These are phyloP conservation scores for Austrolebias charrua DNA, from an alignment of 2,797 vertebrate species.

Conservation along the genomic window DNA sequence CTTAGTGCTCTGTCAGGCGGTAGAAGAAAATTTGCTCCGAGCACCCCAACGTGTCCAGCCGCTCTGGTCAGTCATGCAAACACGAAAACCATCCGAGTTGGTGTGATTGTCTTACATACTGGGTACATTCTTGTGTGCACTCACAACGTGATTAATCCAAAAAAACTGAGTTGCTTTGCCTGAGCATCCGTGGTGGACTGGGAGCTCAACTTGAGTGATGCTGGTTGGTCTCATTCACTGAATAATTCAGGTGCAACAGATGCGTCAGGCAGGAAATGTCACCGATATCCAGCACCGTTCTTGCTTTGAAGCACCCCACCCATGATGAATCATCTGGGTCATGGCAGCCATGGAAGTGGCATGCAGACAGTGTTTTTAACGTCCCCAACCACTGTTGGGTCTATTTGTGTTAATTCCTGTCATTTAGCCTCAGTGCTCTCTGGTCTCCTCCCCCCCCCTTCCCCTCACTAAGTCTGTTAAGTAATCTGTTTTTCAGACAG, in stretches of 20 bases:
- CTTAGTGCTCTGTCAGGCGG: slow-evolving; percentile 42
- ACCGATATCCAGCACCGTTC: slow-evolving; percentile 68
- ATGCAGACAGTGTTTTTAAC: slow-evolving; percentile 57
- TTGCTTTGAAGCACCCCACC: slow-evolving; percentile 61
- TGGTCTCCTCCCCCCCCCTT: slow-evolving; percentile 10
- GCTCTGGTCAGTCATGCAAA: slow-evolving; percentile 43
- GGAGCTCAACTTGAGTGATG: slow-evolving; percentile 64
- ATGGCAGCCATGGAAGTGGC: slow-evolving; percentile 58
- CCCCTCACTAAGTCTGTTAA: slow-evolving; percentile 39
- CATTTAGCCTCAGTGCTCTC: slow-evolving; percentile 45
- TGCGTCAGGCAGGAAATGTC: slow-evolving; percentile 69
- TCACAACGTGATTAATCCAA: slow-evolving; percentile 45
- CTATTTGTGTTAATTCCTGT: slow-evolving; percentile 58
- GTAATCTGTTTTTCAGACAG: slow-evolving; percentile 58
- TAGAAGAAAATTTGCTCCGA: slow-evolving; percentile 34
- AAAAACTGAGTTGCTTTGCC: slow-evolving; percentile 34
- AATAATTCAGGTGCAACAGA: slow-evolving; percentile 78
- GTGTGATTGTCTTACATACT: neutral
- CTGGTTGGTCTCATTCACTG: slow-evolving; percentile 64
- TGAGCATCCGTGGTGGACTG: slow-evolving; percentile 40
- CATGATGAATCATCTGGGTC: slow-evolving; percentile 73
- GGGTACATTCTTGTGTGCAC: neutral
- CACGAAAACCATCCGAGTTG: slow-evolving; percentile 27
- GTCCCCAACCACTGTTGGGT: slow-evolving; percentile 48
- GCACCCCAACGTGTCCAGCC: slow-evolving; percentile 29